Evolutionary conservation across 1,140 invertebrate species (phyloP).

Genomic region (Chelonus insularis): DNA sequence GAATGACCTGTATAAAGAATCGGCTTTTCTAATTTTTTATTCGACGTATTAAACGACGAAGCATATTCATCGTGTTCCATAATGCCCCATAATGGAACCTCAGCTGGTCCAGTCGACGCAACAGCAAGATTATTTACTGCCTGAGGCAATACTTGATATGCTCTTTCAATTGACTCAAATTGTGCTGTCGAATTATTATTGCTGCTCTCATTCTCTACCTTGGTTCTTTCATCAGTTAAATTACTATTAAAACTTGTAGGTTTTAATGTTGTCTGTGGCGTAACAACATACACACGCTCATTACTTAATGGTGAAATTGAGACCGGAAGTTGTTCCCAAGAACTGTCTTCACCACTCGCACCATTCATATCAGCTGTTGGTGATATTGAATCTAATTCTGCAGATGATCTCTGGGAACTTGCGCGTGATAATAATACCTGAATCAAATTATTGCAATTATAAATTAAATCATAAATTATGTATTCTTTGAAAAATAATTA

Average conservation of each 20-base stretch:
- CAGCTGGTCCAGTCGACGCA: slow-evolving; percentile 49
- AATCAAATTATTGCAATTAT: slow-evolving; percentile 25
- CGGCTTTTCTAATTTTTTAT: slow-evolving; percentile 32
- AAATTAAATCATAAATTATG: too few species aligned
- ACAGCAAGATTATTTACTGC: slow-evolving; percentile 57
- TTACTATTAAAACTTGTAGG: background rate
- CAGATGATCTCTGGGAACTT: slow-evolving; percentile 25
- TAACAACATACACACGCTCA: slow-evolving; percentile 78
- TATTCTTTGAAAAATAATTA: too few species aligned
- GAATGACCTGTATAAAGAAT: slow-evolving; percentile 51
- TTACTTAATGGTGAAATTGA: slow-evolving; percentile 72
- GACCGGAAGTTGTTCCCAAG: slow-evolving; percentile 69
- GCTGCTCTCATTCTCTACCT: background rate
- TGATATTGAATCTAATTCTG: slow-evolving; percentile 37
- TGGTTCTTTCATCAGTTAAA: background rate
- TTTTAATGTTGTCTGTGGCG: slow-evolving; percentile 63
- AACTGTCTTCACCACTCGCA: slow-evolving; percentile 5
- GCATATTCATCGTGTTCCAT: slow-evolving; percentile 56
- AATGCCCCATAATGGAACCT: slow-evolving; percentile 52
- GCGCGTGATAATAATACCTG: slow-evolving; percentile 29
- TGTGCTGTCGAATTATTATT: slow-evolving; percentile 11
- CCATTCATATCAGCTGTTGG: slow-evolving; percentile 14
- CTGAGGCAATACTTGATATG: slow-evolving; percentile 55
- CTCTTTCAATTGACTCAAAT: slow-evolving; percentile 48
- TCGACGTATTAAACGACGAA: slow-evolving; percentile 20